A percentile compares a stretch with the other conserved stretches of the same genome.
Evolutionary conservation across 2,113 vertebrate species (phyloP).

Genomic region (Naja naja): DNA sequence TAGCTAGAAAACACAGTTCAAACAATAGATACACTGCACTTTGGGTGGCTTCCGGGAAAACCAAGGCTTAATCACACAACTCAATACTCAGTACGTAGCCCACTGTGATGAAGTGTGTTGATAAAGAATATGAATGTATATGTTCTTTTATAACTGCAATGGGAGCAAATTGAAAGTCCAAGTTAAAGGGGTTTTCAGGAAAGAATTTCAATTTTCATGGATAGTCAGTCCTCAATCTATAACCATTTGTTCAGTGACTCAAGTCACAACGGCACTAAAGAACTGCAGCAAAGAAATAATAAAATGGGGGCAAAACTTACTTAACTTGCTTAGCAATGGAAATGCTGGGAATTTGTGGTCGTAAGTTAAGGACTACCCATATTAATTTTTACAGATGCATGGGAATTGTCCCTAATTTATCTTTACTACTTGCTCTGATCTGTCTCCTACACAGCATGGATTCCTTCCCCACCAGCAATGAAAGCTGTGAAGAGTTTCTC

Average conservation of each 20-base stretch:
- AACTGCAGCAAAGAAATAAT: neutral
- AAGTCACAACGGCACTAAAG: neutral
- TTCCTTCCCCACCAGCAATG: slow-evolving; percentile 21
- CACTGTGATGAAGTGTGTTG: neutral
- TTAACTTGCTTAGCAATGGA: neutral
- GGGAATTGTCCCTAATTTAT: slow-evolving; percentile 39
- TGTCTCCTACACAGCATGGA: slow-evolving; percentile 44
- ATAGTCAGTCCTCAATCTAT: neutral
- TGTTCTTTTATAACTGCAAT: neutral
- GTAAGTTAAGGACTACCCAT: neutral
- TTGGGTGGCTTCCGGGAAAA: neutral
- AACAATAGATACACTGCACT: neutral
- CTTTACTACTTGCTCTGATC: slow-evolving; percentile 30
- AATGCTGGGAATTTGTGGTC: neutral
- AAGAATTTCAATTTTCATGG: slow-evolving; percentile 28
- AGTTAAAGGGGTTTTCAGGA: slow-evolving; percentile 53
- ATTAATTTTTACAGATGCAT: slow-evolving; percentile 50
- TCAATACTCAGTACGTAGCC: neutral
- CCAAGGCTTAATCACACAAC: neutral
- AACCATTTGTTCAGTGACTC: neutral
- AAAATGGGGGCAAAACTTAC: neutral
- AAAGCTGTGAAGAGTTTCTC: slow-evolving; percentile 31
- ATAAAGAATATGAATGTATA: too few relatives aligned
- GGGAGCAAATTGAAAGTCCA: slow-evolving; percentile 34
- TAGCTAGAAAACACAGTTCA: neutral